phyloP scores from a whole-genome alignment of 2,888 invertebrate genomes.

The Mesorhabditis belari region DNA sequence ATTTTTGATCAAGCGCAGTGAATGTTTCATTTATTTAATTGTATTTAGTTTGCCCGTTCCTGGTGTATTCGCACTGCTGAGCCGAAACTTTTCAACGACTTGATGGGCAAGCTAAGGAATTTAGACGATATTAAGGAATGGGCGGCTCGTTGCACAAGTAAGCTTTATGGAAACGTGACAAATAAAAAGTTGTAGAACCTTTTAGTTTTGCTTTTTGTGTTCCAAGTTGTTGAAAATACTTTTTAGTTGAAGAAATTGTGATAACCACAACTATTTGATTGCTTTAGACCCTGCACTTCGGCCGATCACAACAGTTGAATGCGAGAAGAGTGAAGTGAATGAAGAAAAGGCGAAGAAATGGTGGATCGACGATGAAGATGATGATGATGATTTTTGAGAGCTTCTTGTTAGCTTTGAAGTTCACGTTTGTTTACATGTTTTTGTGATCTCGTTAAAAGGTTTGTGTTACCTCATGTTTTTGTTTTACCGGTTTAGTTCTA shows the following conservation, averaged over 20 bases:
- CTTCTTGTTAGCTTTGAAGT: too few relatives aligned
- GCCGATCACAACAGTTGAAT: neutral
- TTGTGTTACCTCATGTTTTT: too few relatives aligned
- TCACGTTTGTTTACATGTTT: too few relatives aligned
- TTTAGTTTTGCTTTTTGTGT: too few relatives aligned
- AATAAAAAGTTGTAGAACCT: too few relatives aligned
- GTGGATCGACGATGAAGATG: neutral
- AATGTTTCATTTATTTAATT: neutral
- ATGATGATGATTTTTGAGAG: too few relatives aligned
- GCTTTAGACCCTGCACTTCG: neutral
- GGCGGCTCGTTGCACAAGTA: too few relatives aligned
- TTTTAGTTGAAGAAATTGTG: neutral
- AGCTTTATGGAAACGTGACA: too few relatives aligned
- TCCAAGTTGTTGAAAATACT: too few relatives aligned
- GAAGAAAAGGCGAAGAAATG: neutral
- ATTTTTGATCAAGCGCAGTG: too few relatives aligned
- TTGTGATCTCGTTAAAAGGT: too few relatives aligned
- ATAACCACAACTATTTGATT: neutral
- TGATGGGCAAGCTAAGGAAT: neutral
- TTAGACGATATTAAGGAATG: neutral
- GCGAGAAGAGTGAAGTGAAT: neutral
- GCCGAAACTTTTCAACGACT: neutral
- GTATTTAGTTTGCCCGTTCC: neutral
- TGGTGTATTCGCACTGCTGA: neutral
- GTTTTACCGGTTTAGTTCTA: too few relatives aligned